phyloP scores from a whole-genome alignment of 1,140 invertebrate genomes.

The Atta cephalotes region DNA sequence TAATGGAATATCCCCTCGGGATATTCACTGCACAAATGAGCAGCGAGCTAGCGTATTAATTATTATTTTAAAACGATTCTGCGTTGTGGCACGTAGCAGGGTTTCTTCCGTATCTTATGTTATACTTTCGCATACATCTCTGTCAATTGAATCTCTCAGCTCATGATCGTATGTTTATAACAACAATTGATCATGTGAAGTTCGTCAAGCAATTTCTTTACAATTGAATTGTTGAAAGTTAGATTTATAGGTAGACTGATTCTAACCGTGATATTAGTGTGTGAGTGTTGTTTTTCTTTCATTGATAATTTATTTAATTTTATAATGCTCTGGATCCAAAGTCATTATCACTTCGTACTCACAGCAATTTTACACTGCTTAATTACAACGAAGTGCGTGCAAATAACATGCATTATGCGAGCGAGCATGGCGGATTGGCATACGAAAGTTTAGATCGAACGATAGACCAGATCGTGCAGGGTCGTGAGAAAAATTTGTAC shows the following conservation, averaged over 20 bases:
- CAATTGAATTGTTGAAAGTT: not conserved
- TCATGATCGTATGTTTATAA: not conserved
- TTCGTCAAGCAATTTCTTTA: not conserved
- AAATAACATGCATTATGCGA: constrained; percentile 59
- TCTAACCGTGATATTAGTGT: not conserved
- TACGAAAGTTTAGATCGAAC: constrained; percentile 53
- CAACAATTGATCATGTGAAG: constrained; percentile 1
- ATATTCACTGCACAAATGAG: not conserved
- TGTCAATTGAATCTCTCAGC: not conserved
- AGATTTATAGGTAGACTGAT: not conserved
- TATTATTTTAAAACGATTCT: not conserved
- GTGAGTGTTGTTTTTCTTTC: not conserved
- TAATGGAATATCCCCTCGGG: constrained; percentile 21
- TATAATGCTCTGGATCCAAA: not conserved
- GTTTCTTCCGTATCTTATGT: constrained; percentile 25
- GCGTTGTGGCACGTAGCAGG: not conserved
- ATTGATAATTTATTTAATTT: not conserved
- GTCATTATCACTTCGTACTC: constrained; percentile 12
- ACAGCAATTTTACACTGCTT: constrained; percentile 55
- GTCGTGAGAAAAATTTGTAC: constrained; percentile 61
- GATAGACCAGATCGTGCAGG: constrained; percentile 54
- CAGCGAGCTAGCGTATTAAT: constrained; percentile 20
- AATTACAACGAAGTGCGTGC: constrained; percentile 60
- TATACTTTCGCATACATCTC: not conserved
- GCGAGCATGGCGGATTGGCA: constrained; percentile 33